These are phyloP conservation scores for Orchesella cincta DNA, from an alignment of 1,140 invertebrate species.

Conservation along the genomic window DNA sequence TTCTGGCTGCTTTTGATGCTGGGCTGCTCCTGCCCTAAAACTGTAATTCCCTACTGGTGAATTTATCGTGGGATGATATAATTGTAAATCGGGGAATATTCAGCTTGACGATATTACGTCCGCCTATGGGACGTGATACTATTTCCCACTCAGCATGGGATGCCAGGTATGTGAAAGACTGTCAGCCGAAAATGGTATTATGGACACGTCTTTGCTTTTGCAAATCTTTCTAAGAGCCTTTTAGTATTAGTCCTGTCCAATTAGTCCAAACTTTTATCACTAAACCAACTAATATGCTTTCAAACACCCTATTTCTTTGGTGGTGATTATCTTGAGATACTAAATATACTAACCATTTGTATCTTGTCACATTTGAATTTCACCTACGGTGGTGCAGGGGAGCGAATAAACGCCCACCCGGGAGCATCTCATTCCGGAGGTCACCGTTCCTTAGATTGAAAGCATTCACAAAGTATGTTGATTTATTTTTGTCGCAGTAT, in stretches of 20 bases:
- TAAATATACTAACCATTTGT: too few relatives aligned
- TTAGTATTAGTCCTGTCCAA: too few relatives aligned
- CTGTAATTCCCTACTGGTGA: too few relatives aligned
- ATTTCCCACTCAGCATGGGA: constrained; percentile 45
- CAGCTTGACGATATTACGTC: constrained; percentile 48
- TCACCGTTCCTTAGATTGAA: constrained; percentile 39
- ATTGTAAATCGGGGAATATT: not conserved
- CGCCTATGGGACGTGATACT: constrained; percentile 46
- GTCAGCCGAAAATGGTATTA: too few relatives aligned
- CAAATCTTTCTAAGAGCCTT: too few relatives aligned
- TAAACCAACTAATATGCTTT: too few relatives aligned
- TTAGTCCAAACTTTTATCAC: too few relatives aligned
- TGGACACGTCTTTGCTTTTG: too few relatives aligned
- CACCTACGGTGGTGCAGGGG: not conserved
- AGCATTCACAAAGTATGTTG: constrained; percentile 47
- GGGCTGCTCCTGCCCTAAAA: not conserved
- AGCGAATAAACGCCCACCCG: not conserved
- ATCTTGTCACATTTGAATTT: too few relatives aligned
- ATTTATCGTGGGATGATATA: not conserved
- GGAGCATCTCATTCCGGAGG: not conserved
- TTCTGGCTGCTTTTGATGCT: not conserved
- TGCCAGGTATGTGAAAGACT: constrained; percentile 46
- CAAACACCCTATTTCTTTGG: not conserved
- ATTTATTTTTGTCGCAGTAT: too few relatives aligned
- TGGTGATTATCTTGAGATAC: not conserved